Evolutionary conservation across 2,113 vertebrate species (phyloP).

Genomic region (Apistogramma diplotaenia): DNA sequence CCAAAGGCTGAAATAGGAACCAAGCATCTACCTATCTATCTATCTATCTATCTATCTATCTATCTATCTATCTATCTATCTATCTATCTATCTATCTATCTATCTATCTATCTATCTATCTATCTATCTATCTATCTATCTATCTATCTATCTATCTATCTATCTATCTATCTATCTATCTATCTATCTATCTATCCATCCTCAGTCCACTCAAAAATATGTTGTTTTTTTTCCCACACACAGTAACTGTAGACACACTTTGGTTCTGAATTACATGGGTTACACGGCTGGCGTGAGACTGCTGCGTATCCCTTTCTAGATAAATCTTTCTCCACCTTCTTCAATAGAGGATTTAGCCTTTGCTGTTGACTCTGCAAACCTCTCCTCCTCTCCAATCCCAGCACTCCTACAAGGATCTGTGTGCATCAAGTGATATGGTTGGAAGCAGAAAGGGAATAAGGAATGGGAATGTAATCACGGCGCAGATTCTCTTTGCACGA

Average conservation of each 20-base stretch:
- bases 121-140: too few relatives aligned
- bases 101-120: too few relatives aligned
- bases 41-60: too few relatives aligned
- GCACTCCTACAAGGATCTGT: slow-evolving; percentile 35
- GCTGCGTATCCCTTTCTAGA: slow-evolving; percentile 26
- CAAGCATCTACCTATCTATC: too few relatives aligned
- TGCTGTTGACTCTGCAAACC: slow-evolving; percentile 28
- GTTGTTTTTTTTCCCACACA: neutral
- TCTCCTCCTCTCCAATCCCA: slow-evolving; percentile 20
- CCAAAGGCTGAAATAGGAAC: too few relatives aligned
- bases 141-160: too few relatives aligned
- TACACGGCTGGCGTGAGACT: neutral
- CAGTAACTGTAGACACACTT: neutral
- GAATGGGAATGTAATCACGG: neutral
- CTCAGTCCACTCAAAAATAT: too few relatives aligned
- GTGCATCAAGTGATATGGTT: slow-evolving; percentile 27
- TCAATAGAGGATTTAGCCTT: slow-evolving; percentile 26
- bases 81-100: too few relatives aligned
- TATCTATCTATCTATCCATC: neutral
- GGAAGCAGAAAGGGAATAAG: slow-evolving; percentile 1
- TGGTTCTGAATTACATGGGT: neutral
- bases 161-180: too few relatives aligned
- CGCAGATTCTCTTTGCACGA: slow-evolving; percentile 14
- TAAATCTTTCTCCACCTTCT: slow-evolving; percentile 4
- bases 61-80: too few relatives aligned